Conservation (phyloP, 2,888 invertebrate species). For the Hydraecia micacea region DNA sequence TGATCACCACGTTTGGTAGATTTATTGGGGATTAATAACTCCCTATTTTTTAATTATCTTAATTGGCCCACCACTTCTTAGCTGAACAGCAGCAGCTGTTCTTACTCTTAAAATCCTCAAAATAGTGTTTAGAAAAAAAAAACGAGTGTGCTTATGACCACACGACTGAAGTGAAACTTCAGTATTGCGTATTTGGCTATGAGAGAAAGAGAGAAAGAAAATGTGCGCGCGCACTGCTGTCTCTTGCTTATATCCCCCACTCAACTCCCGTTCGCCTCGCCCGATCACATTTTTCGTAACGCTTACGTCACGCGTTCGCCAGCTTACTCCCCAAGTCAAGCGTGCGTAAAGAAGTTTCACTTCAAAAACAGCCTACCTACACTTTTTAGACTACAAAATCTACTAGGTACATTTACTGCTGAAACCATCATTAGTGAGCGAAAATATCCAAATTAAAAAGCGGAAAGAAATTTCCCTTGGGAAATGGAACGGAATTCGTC, state of each 20-base stretch:
- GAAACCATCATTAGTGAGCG: conserved; percentile 51
- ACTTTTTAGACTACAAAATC: not conserved
- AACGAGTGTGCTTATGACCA: too few species aligned
- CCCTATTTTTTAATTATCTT: not conserved
- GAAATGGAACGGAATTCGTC: conserved; percentile 47
- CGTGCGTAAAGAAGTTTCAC: too few species aligned
- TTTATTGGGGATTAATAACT: not conserved
- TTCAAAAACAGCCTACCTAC: not conserved
- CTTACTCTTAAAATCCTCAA: not conserved
- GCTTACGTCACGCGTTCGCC: too few species aligned
- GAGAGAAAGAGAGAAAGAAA: too few species aligned
- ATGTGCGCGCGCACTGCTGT: too few species aligned
- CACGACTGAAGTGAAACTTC: too few species aligned
- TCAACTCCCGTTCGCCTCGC: too few species aligned
- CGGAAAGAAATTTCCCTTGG: conserved; percentile 50
- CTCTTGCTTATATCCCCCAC: too few species aligned
- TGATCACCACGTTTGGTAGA: not conserved
- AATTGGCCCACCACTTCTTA: not conserved
- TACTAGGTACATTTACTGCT: not conserved
- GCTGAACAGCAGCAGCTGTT: not conserved
- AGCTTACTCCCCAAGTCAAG: too few species aligned
- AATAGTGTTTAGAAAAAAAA: conserved; percentile 8
- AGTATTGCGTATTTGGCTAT: too few species aligned
- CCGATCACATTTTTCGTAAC: too few species aligned
- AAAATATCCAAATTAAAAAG: conserved; percentile 62